Evolutionary conservation across 2,797 vertebrate genomes (phyloP), one percentile per base, ranked within the genome.

Genomic region (Urophycis tenuis): DNA sequence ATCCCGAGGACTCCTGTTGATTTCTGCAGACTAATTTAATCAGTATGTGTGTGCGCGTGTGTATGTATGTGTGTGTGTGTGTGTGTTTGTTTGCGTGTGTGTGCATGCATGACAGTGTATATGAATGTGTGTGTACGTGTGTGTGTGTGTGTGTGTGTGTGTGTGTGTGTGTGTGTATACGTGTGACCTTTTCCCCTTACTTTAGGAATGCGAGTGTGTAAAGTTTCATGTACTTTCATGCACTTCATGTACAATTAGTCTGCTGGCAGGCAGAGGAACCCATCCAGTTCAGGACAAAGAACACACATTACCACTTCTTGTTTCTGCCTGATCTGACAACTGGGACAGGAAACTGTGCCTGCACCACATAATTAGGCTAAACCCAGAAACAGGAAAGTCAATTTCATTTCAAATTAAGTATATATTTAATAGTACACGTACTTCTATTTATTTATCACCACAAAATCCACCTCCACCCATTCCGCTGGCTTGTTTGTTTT

Each of bases 11-110:
- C 82, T 86, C 73, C 41, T 8, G 81, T 81, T 90, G 75, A 33
- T 84, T 87, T 87, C 84, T 84, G 86, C 79, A 85, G 75, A 89
- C 87, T 93, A 92, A 93, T 93, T 93, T 81, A 91, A 93, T 94
- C 90, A 90, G 76, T 33, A 81, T 83, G 80, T 53, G 36, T 81
- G 72, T 8, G 32, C 82, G 73, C 76, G n/a, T 77, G 67, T 78
- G 76, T 76, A 6, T 53, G 45, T 49, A 79, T 83, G 81, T 76
- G 5, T 69, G 31, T 49, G 75, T 77, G 60, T 74, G 22, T 78
- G 71, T 17, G n/a, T 81, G 35, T 5, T 2, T 77, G 78, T 77
- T 36, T 77, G 74, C 6, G 0, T 33, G 32, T 34, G 67, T 78
- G 45, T 67, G 80, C 33, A 69, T 71, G 30, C n/a, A n/a, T 60